Percentiles rank a stretch among this genome's conserved stretches.
Evolutionary conservation across 1,140 invertebrate species (phyloP).

Genomic region (Theocolax elegans): DNA sequence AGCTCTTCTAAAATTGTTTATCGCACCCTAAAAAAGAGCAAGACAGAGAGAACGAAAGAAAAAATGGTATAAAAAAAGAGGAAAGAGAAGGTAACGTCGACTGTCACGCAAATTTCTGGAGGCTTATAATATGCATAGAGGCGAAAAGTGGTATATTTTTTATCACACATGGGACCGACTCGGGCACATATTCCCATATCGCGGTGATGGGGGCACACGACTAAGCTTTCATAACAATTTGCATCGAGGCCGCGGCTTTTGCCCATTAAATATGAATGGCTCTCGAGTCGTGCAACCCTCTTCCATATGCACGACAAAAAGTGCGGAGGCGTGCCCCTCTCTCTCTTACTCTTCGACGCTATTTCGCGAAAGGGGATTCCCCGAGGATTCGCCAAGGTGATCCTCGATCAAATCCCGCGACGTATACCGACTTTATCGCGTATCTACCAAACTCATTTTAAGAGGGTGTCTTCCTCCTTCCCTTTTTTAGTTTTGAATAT

Average conservation of each 20-base stretch:
- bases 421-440: conserved; percentile 42
- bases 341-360: too few relatives aligned
- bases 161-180: conserved; percentile 59
- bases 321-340: conserved; percentile 37
- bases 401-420: conserved; percentile 45
- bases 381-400: conserved; percentile 44
- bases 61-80: too few relatives aligned
- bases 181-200: conserved; percentile 38
- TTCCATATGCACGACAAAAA: background rate
- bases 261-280: conserved; percentile 66
- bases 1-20: conserved; percentile 30
- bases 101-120: conserved; percentile 30
- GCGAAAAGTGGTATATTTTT: conserved; percentile 59
- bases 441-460: conserved; percentile 18
- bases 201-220: conserved; percentile 53
- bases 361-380: conserved; percentile 51
- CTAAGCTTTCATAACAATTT: conserved; percentile 66
- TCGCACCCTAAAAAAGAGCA: background rate
- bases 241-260: conserved; percentile 55
- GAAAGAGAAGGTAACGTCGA: background rate
- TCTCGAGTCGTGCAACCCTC: conserved; percentile 43
- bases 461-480: too few relatives aligned
- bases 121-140: conserved; percentile 7
- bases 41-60: background rate
- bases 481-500: background rate